These are phyloP conservation scores for Anableps anableps DNA, from an alignment of 2,797 vertebrate genomes.

Conservation along the genomic window DNA sequence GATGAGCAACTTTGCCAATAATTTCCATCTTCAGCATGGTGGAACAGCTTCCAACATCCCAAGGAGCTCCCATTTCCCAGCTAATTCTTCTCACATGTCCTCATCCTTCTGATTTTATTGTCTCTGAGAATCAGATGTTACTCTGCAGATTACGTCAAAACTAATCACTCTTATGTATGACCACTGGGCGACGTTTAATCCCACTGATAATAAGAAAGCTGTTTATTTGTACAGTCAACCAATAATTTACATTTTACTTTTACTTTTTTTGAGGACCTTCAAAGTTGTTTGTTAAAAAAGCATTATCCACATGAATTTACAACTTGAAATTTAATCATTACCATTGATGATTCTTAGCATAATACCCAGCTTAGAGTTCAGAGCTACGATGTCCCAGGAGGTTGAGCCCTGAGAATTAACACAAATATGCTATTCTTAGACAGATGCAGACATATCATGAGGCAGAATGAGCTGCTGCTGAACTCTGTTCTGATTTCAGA, in stretches of 20 bases:
- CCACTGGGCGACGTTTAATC: constrained; percentile 12
- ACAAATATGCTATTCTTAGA: constrained; percentile 36
- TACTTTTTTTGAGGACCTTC: not conserved
- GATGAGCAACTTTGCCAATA: constrained; percentile 39
- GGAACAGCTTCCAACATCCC: constrained; percentile 39
- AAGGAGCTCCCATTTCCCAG: constrained; percentile 27
- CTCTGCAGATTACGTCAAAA: constrained; percentile 36
- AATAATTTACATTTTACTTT: not conserved
- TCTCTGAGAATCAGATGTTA: constrained; percentile 14
- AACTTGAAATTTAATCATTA: constrained; percentile 44
- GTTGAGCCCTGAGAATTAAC: constrained; percentile 26
- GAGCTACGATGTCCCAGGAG: constrained; percentile 20
- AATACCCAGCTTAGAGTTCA: constrained; percentile 48
- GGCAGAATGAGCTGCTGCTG: constrained; percentile 28
- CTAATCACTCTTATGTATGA: constrained; percentile 23
- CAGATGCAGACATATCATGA: constrained; percentile 48
- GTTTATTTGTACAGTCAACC: not conserved
- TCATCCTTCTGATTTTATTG: constrained; percentile 11
- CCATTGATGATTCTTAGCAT: constrained; percentile 34
- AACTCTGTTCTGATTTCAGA: constrained; percentile 38
- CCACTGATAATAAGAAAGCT: not conserved
- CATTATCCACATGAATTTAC: not conserved
- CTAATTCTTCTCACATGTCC: constrained; percentile 9
- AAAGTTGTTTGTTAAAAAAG: constrained; percentile 3
- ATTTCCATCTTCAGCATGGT: constrained; percentile 31